These are phyloP conservation scores for Apaloderma vittatum DNA, from an alignment of 2,113 vertebrate genomes.

Conservation along the genomic window DNA sequence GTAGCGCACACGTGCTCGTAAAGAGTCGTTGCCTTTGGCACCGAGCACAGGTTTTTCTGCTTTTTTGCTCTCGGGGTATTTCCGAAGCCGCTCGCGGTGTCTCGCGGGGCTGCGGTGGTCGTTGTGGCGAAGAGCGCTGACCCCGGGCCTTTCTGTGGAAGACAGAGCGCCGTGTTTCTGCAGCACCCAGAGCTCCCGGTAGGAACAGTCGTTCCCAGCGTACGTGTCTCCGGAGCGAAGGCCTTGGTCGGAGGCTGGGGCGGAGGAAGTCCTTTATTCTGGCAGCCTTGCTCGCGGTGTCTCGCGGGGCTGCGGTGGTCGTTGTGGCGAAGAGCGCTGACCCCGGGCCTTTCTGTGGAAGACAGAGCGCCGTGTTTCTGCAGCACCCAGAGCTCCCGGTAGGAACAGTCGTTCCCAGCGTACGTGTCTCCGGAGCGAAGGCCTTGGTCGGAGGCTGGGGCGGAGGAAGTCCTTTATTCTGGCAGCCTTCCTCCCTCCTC, in stretches of 20 bases:
- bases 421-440: not conserved
- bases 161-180: not conserved
- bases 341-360: not conserved
- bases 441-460: not conserved
- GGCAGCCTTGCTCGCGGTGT: conserved; percentile 10
- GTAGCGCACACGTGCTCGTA: accelerated
- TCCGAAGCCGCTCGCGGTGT: accelerated
- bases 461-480: conserved; percentile 6
- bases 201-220: not conserved
- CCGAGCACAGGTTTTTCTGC: not conserved
- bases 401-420: not conserved
- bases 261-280: conserved; percentile 6
- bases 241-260: not conserved
- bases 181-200: not conserved
- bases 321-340: not conserved
- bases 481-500: not conserved
- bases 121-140: not conserved
- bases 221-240: not conserved
- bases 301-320: not conserved
- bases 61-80: not conserved
- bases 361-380: not conserved
- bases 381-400: not conserved
- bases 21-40: not conserved
- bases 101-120: not conserved
- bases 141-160: not conserved